phyloP scores from a whole-genome alignment of 2,888 invertebrate species.

The Aphodius sticticus region DNA sequence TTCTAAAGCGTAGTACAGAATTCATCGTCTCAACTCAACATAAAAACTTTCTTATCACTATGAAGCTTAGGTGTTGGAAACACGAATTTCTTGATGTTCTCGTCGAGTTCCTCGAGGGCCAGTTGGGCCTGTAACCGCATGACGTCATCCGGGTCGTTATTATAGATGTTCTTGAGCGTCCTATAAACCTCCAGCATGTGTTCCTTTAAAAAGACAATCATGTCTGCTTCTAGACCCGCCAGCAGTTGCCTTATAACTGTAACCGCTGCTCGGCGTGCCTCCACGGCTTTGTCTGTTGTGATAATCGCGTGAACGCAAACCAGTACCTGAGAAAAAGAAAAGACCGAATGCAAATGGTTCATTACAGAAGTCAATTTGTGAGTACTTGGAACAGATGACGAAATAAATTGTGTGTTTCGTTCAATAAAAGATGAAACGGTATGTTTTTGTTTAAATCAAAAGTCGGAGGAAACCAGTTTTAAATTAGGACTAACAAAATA shows the following conservation, averaged over 20 bases:
- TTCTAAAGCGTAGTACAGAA: background rate
- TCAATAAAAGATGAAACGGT: background rate
- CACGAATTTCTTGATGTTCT: slow-evolving; percentile 63
- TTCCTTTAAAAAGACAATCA: slow-evolving; percentile 71
- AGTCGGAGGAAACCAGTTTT: background rate
- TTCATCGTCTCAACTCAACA: background rate
- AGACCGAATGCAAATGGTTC: background rate
- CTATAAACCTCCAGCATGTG: slow-evolving; percentile 75
- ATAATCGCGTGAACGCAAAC: slow-evolving; percentile 74
- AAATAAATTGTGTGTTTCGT: background rate
- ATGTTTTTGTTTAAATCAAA: no score
- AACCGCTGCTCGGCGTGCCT: slow-evolving; percentile 81
- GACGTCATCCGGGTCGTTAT: slow-evolving; percentile 71
- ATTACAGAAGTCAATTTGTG: background rate
- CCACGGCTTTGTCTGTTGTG: slow-evolving; percentile 73
- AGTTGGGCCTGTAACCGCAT: slow-evolving; percentile 78
- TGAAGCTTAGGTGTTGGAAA: slow-evolving; percentile 46
- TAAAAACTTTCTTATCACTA: slow-evolving; percentile 43
- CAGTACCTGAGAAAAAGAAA: slow-evolving; percentile 67
- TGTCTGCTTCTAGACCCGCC: slow-evolving; percentile 76
- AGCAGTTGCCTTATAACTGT: slow-evolving; percentile 78
- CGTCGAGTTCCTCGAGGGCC: slow-evolving; percentile 79
- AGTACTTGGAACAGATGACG: background rate
- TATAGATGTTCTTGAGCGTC: slow-evolving; percentile 71
- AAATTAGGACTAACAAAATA: no score